phyloP scores from a whole-genome alignment of 2,113 vertebrate genomes.

The Rallus limicola region DNA sequence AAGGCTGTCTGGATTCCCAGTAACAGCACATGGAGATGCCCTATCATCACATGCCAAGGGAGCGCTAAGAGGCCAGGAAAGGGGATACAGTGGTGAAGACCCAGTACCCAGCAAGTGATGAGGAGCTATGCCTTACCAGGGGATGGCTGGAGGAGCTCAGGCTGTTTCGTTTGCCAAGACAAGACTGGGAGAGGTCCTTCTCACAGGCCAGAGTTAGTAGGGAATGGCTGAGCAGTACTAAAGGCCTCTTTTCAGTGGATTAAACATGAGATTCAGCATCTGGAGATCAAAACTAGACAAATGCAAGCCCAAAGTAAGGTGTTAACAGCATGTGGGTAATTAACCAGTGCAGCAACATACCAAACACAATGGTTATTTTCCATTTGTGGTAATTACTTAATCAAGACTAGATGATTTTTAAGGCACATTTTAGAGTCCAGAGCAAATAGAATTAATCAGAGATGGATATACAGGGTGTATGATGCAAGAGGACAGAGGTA shows the following conservation, averaged over 20 bases:
- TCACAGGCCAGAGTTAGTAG: background rate
- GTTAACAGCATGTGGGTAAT: conserved; percentile 18
- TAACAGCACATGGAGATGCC: background rate
- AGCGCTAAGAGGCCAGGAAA: background rate
- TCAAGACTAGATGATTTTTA: conserved; percentile 19
- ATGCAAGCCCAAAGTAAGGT: background rate
- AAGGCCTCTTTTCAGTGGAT: background rate
- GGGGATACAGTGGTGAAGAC: fast-evolving
- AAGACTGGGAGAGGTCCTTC: background rate
- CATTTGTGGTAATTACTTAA: conserved; percentile 34
- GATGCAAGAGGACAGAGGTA: background rate
- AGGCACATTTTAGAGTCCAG: background rate
- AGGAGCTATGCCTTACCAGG: background rate
- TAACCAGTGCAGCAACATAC: background rate
- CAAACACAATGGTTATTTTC: conserved; percentile 1
- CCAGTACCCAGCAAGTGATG: background rate
- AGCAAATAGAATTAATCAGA: background rate
- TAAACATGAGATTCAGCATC: background rate
- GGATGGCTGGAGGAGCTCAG: background rate
- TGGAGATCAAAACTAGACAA: background rate
- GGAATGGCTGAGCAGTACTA: fast-evolving
- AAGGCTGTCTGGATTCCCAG: background rate
- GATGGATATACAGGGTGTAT: background rate
- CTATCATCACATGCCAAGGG: background rate
- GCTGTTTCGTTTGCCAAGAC: background rate